Conservation (phyloP, 2,113 vertebrate species). For the Planiliza haematocheilus region DNA sequence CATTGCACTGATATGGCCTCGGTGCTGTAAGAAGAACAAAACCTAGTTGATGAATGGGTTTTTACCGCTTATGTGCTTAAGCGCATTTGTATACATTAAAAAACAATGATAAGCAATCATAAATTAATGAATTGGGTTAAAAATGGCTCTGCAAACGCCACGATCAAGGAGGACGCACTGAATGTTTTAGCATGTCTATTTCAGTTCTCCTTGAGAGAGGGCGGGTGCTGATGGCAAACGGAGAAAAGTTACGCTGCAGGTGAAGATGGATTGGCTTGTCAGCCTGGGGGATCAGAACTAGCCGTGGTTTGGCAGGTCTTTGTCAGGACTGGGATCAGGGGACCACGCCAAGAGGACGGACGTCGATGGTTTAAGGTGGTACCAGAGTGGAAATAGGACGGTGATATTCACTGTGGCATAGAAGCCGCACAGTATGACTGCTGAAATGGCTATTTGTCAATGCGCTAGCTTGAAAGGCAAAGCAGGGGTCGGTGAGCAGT, state of each 20-base stretch:
- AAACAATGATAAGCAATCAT: slow-evolving; percentile 10
- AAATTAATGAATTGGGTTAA: slow-evolving; percentile 5
- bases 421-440: slow-evolving; percentile 54
- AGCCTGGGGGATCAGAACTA: slow-evolving; percentile 73
- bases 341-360: slow-evolving; percentile 65
- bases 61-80: background rate
- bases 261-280: slow-evolving; percentile 81
- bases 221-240: slow-evolving; percentile 63
- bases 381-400: slow-evolving; percentile 55
- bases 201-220: slow-evolving; percentile 78
- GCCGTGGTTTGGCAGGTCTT: slow-evolving; percentile 75
- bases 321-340: slow-evolving; percentile 74
- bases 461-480: slow-evolving; percentile 57
- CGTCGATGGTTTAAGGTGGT: slow-evolving; percentile 47
- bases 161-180: slow-evolving; percentile 44
- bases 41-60: slow-evolving; percentile 21
- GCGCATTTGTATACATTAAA: background rate
- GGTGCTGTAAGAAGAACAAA: slow-evolving; percentile 45
- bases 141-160: slow-evolving; percentile 25
- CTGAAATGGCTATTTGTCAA: slow-evolving; percentile 63
- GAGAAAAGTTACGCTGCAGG: slow-evolving; percentile 68
- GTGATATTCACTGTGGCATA: slow-evolving; percentile 58
- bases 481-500: slow-evolving; percentile 9
- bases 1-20: slow-evolving; percentile 29
- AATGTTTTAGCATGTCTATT: slow-evolving; percentile 66